phyloP scores from a whole-genome alignment of 2,113 vertebrate genomes.

The Bettongia penicillata region DNA sequence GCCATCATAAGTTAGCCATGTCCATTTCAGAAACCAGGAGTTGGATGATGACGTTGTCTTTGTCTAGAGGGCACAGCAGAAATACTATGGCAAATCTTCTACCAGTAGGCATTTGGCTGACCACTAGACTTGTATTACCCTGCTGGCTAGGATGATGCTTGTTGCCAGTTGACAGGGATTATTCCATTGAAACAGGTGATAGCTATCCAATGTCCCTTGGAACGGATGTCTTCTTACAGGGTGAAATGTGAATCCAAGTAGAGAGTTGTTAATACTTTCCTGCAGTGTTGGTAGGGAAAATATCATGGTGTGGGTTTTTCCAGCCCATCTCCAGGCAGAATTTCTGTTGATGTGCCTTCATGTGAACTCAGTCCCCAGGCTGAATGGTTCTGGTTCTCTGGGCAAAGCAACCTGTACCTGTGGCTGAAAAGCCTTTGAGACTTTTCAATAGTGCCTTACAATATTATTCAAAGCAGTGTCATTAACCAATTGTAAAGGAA shows the following conservation, averaged over 20 bases:
- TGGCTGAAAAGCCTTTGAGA: background rate
- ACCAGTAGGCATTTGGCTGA: background rate
- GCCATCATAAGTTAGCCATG: background rate
- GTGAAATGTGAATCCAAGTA: background rate
- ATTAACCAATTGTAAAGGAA: background rate
- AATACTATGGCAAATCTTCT: background rate
- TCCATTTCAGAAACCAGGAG: background rate
- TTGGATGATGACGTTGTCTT: background rate
- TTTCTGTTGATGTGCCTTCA: background rate
- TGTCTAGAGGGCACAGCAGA: background rate
- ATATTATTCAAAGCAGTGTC: background rate
- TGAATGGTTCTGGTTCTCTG: background rate
- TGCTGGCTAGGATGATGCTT: background rate
- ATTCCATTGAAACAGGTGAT: background rate
- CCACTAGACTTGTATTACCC: background rate
- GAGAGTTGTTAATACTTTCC: background rate
- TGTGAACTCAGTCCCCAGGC: background rate
- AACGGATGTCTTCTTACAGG: background rate
- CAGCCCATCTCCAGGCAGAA: background rate
- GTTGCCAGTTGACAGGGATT: background rate
- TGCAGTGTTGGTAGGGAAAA: background rate
- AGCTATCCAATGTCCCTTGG: background rate
- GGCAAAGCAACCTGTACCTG: background rate
- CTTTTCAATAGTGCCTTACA: background rate
- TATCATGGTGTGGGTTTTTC: background rate